Percentiles rank a stretch among this genome's conserved stretches.
phyloP scores from a whole-genome alignment of 2,888 invertebrate genomes.

The Homarus gammarus region DNA sequence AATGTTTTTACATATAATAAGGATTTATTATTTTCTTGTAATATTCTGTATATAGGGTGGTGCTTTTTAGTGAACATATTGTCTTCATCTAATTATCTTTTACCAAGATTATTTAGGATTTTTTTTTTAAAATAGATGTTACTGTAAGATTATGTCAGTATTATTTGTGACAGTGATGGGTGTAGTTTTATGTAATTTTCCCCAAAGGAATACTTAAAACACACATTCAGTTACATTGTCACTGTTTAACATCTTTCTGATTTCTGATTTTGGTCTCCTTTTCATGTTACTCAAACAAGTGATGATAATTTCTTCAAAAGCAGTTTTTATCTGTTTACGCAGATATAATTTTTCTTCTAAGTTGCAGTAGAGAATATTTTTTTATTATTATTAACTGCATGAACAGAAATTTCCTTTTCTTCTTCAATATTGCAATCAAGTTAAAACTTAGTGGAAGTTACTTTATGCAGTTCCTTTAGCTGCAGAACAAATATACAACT shows the following conservation, averaged over 20 bases:
- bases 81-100: conserved; percentile 38
- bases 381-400: too few species aligned
- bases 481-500: conserved; percentile 61
- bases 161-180: conserved; percentile 59
- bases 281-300: conserved; percentile 27
- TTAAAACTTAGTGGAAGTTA: conserved; percentile 5
- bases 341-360: background rate
- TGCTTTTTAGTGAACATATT: conserved; percentile 62
- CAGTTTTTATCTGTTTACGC: background rate
- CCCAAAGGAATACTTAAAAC: conserved; percentile 35
- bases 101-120: conserved; percentile 40
- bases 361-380: background rate
- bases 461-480: conserved; percentile 40
- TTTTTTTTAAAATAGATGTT: conserved; percentile 47
- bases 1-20: conserved; percentile 52
- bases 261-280: conserved; percentile 12
- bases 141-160: conserved; percentile 66
- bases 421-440: background rate
- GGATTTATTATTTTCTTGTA: conserved; percentile 62
- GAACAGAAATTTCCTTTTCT: background rate
- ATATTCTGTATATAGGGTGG: conserved; percentile 70
- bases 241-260: conserved; percentile 23
- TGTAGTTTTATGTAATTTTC: conserved; percentile 41
- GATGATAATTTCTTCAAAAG: background rate
- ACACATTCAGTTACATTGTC: conserved; percentile 40